Evolutionary conservation across 2,888 invertebrate species (phyloP).

Genomic region (Apotomis betuletana): DNA sequence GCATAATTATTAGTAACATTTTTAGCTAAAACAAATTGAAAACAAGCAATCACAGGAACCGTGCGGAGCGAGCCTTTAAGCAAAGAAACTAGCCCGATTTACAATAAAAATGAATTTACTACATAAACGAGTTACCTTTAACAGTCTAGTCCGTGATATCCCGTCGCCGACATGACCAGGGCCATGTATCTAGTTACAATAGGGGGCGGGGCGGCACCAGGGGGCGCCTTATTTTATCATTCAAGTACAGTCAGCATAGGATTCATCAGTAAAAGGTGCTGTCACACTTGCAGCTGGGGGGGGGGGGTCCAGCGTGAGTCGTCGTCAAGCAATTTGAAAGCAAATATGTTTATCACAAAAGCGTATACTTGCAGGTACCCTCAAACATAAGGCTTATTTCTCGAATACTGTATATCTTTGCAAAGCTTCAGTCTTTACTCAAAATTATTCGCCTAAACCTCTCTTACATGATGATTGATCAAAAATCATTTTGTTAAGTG

Average conservation of each 20-base stretch:
- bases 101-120: slow-evolving; percentile 7
- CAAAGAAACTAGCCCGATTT: not conserved
- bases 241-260: slow-evolving; percentile 8
- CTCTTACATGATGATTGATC: too few relatives aligned
- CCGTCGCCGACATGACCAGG: slow-evolving; percentile 6
- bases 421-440: too few relatives aligned
- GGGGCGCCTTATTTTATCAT: slow-evolving; percentile 36
- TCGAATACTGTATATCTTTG: too few relatives aligned
- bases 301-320: not conserved
- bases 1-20: too few relatives aligned
- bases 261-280: not conserved
- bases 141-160: not conserved
- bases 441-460: too few relatives aligned
- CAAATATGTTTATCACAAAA: too few relatives aligned
- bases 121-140: not conserved
- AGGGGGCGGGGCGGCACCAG: slow-evolving; percentile 45
- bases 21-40: too few relatives aligned
- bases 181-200: slow-evolving; percentile 43
- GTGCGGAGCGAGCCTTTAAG: not conserved
- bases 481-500: too few relatives aligned
- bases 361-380: too few relatives aligned
- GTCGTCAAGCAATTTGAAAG: too few relatives aligned
- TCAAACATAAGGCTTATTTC: too few relatives aligned
- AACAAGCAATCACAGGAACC: not conserved
- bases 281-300: not conserved